A percentile compares a stretch with the other conserved stretches of the same genome.
These are phyloP conservation scores for Homalodisca vitripennis DNA, from an alignment of 1,140 invertebrate species.

Conservation along the genomic window DNA sequence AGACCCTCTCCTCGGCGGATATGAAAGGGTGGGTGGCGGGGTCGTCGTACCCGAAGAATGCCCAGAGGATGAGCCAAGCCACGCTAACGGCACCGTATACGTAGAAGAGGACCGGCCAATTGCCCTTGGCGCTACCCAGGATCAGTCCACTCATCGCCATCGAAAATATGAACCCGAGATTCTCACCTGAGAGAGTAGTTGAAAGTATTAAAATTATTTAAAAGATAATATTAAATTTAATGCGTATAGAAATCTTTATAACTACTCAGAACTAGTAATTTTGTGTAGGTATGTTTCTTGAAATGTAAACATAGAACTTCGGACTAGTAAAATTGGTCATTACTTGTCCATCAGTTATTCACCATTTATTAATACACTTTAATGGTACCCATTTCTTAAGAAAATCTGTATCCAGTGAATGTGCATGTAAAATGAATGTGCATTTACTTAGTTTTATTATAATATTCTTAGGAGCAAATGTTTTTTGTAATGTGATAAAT, in stretches of 20 bases:
- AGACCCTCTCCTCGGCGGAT: slow-evolving; percentile 66
- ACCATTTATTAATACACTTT: no score
- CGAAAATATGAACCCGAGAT: slow-evolving; percentile 27
- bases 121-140: slow-evolving; percentile 39
- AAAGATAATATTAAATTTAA: not conserved
- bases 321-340: no score
- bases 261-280: not conserved
- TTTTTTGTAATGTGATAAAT: no score
- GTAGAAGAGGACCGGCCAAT: slow-evolving; percentile 56
- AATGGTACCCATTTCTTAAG: no score
- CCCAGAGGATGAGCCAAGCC: slow-evolving; percentile 49
- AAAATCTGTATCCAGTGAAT: no score
- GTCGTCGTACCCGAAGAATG: slow-evolving; percentile 67
- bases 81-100: slow-evolving; percentile 53
- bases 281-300: not conserved
- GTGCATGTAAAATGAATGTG: no score
- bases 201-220: not conserved
- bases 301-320: not conserved
- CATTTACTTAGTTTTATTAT: no score
- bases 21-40: slow-evolving; percentile 83
- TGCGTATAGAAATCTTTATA: not conserved
- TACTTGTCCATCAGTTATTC: no score
- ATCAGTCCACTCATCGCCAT: slow-evolving; percentile 15
- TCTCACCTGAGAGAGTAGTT: slow-evolving; percentile 30
- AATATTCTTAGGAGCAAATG: no score